Evolutionary conservation across 2,888 invertebrate species (phyloP).

Genomic region (Nomada flava): DNA sequence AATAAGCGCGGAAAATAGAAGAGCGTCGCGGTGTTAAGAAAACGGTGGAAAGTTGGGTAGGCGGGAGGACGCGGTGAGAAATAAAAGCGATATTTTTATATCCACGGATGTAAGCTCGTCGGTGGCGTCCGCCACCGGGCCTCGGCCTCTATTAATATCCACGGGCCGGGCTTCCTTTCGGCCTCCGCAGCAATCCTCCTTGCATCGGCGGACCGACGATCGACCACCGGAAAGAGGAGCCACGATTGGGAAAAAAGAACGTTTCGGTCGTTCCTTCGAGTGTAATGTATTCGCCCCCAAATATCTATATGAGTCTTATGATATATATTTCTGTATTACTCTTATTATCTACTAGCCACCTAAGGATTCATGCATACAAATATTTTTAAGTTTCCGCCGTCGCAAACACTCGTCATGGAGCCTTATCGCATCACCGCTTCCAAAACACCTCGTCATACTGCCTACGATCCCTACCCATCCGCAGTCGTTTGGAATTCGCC

Average conservation of each 20-base stretch:
- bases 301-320: too few species aligned
- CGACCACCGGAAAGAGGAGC: slow-evolving; percentile 44
- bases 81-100: slow-evolving; percentile 83
- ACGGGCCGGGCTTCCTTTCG: slow-evolving; percentile 78
- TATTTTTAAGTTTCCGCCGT: too few species aligned
- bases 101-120: slow-evolving; percentile 78
- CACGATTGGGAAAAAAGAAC: slow-evolving; percentile 26
- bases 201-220: slow-evolving; percentile 57
- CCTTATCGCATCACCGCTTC: too few species aligned
- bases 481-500: too few species aligned
- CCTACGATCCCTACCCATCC: too few species aligned
- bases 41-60: slow-evolving; percentile 56
- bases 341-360: too few species aligned
- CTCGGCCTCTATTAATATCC: slow-evolving; percentile 83
- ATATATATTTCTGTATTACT: too few species aligned
- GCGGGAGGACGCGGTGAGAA: slow-evolving; percentile 61
- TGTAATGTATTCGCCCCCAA: too few species aligned
- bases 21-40: slow-evolving; percentile 9
- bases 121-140: slow-evolving; percentile 77
- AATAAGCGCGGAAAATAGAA: slow-evolving; percentile 40
- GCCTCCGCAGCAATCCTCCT: slow-evolving; percentile 63
- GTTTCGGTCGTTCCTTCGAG: neutral
- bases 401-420: too few species aligned
- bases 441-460: too few species aligned
- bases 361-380: too few species aligned